A percentile compares a stretch with the other conserved stretches of the same genome.
Evolutionary conservation across 2,113 vertebrate species (phyloP).

Genomic region (Alouatta palliata): DNA sequence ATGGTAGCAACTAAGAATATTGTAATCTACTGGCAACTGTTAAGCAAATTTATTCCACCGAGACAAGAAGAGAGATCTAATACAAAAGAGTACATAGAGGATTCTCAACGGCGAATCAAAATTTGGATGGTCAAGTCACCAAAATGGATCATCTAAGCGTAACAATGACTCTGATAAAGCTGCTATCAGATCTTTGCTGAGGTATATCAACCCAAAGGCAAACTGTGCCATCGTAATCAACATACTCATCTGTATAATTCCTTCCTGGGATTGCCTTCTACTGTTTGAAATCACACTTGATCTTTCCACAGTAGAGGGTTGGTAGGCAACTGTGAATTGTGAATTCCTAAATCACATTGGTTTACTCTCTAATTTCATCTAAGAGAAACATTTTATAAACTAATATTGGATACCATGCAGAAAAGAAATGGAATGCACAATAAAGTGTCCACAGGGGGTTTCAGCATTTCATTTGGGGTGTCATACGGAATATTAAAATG

Average conservation of each 20-base stretch:
- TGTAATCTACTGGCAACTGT: not conserved
- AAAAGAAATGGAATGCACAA: conserved; percentile 55
- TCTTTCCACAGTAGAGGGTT: conserved; percentile 53
- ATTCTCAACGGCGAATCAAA: not conserved
- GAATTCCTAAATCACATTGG: conserved; percentile 55
- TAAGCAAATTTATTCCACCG: conserved; percentile 43
- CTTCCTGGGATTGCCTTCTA: conserved; percentile 27
- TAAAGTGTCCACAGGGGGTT: conserved; percentile 24
- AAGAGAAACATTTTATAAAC: conserved; percentile 64
- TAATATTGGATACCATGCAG: conserved; percentile 58
- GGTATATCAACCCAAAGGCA: not conserved
- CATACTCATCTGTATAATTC: not conserved
- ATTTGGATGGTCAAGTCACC: not conserved
- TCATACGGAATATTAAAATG: conserved; percentile 69
- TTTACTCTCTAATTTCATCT: conserved; percentile 63
- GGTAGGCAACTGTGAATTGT: conserved; percentile 58
- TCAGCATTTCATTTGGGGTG: conserved; percentile 55
- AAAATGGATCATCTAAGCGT: not conserved
- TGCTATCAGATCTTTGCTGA: not conserved
- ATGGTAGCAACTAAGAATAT: not conserved
- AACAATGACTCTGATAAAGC: not conserved
- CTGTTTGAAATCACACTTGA: conserved; percentile 71
- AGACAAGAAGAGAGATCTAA: conserved; percentile 6
- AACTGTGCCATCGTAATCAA: conserved; percentile 32
- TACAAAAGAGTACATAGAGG: not conserved